Conservation (phyloP, 2,888 invertebrate species). For the Kuschelorhynchus macadamiae region DNA sequence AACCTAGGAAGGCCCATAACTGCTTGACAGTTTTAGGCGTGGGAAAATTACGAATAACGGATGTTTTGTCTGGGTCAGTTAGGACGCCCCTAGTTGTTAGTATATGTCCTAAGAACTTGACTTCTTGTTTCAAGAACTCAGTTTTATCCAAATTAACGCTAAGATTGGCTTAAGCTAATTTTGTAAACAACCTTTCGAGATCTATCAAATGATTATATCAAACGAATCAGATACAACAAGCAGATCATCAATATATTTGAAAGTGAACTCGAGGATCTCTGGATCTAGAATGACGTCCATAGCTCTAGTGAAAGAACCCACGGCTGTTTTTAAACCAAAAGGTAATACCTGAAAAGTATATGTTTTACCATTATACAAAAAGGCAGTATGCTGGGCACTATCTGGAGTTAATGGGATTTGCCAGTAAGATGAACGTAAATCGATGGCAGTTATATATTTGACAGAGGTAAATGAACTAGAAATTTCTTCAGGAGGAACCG, state of each 20-base stretch:
- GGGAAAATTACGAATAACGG: constrained; percentile 41
- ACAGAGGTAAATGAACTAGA: neutral
- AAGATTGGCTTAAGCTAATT: constrained; percentile 49
- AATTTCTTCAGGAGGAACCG: no score
- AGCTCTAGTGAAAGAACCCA: constrained; percentile 49
- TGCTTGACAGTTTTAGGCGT: constrained; percentile 36
- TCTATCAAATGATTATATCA: constrained; percentile 52
- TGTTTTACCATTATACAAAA: neutral
- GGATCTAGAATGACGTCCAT: constrained; percentile 51
- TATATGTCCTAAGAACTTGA: constrained; percentile 53
- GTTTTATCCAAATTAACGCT: constrained; percentile 55
- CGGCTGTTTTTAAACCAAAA: constrained; percentile 57
- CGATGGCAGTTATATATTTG: neutral
- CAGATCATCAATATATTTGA: constrained; percentile 60
- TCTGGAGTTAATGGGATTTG: neutral
- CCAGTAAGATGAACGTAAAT: neutral
- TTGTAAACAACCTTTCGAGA: constrained; percentile 48
- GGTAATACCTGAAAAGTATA: neutral
- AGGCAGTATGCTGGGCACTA: neutral
- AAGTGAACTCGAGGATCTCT: constrained; percentile 52
- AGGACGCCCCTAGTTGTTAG: constrained; percentile 49
- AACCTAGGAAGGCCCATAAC: constrained; percentile 41
- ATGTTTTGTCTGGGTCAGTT: constrained; percentile 50
- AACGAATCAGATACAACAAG: constrained; percentile 54
- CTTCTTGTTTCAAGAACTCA: constrained; percentile 46